Conservation (phyloP, 2,113 vertebrate species). For the Bettongia penicillata region DNA sequence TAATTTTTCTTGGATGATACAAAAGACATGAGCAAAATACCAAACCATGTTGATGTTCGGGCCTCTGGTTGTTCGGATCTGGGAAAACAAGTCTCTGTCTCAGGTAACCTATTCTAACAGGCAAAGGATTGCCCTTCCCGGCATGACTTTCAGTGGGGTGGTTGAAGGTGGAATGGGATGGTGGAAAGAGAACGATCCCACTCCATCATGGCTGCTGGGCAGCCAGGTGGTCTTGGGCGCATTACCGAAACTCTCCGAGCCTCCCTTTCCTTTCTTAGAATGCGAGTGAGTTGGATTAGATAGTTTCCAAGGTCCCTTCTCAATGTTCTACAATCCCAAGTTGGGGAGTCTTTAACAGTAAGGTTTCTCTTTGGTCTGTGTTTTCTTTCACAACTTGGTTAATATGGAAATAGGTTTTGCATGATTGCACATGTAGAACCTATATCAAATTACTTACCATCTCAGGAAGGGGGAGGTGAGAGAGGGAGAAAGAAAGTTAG, state of each 20-base stretch:
- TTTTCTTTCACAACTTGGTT: too few relatives aligned
- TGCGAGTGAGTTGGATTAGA: too few relatives aligned
- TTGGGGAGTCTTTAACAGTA: neutral
- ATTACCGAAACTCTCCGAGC: neutral
- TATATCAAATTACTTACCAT: too few relatives aligned
- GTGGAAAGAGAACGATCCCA: neutral
- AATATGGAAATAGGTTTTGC: too few relatives aligned
- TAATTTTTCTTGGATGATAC: neutral
- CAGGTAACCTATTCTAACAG: neutral
- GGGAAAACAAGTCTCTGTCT: neutral
- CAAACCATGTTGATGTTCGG: neutral
- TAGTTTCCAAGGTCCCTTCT: neutral
- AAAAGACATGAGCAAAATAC: neutral
- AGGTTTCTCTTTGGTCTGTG: too few relatives aligned
- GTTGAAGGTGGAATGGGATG: neutral
- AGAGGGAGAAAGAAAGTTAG: too few relatives aligned
- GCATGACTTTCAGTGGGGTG: neutral
- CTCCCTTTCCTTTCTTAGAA: neutral
- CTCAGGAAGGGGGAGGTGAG: too few relatives aligned
- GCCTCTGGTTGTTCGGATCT: neutral
- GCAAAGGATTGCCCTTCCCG: neutral
- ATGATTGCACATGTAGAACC: too few relatives aligned
- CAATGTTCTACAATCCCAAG: neutral
- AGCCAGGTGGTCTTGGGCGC: too few relatives aligned
- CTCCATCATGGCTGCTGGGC: rapidly evolving